phyloP scores from a whole-genome alignment of 2,888 invertebrate species.

The Pachymerium ferrugineum region DNA sequence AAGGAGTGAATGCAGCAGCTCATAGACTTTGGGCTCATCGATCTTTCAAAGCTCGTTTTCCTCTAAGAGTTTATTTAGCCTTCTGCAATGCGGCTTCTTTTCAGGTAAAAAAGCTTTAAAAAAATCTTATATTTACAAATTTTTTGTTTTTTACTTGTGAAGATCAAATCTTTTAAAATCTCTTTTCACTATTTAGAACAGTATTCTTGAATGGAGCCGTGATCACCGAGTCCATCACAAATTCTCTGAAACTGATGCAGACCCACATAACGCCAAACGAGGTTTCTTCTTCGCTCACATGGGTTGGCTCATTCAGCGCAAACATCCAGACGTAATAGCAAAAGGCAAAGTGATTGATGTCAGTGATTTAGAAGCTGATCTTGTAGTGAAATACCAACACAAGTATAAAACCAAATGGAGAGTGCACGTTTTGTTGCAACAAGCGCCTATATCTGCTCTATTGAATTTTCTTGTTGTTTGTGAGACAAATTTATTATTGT shows the following conservation, averaged over 20 bases:
- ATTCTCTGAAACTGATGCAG: slow-evolving; percentile 87
- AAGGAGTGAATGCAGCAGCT: slow-evolving; percentile 70
- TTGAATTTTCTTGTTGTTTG: too few species aligned
- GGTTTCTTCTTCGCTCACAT: slow-evolving; percentile 96
- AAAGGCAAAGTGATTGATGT: slow-evolving; percentile 82
- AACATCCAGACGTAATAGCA: slow-evolving; percentile 80
- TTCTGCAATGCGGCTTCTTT: slow-evolving; percentile 80
- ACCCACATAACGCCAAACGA: slow-evolving; percentile 84
- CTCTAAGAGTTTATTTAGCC: slow-evolving; percentile 71
- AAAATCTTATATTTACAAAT: neutral
- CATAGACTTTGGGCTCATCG: slow-evolving; percentile 92
- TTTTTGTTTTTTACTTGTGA: too few species aligned
- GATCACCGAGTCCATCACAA: slow-evolving; percentile 84
- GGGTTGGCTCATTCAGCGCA: slow-evolving; percentile 86
- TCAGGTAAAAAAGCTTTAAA: slow-evolving; percentile 58
- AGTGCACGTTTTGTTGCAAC: too few species aligned
- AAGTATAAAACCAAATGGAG: too few species aligned
- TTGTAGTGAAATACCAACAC: slow-evolving; percentile 78
- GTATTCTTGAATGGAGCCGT: slow-evolving; percentile 79
- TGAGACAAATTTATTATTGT: neutral
- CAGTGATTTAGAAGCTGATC: slow-evolving; percentile 74
- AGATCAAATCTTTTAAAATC: too few species aligned
- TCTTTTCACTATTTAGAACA: slow-evolving; percentile 64
- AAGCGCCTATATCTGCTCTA: too few species aligned
- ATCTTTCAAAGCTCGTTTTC: slow-evolving; percentile 84